Base-by-base conservation (phyloP, 2,888 invertebrate genomes). In the Eilema depressum region DNA sequence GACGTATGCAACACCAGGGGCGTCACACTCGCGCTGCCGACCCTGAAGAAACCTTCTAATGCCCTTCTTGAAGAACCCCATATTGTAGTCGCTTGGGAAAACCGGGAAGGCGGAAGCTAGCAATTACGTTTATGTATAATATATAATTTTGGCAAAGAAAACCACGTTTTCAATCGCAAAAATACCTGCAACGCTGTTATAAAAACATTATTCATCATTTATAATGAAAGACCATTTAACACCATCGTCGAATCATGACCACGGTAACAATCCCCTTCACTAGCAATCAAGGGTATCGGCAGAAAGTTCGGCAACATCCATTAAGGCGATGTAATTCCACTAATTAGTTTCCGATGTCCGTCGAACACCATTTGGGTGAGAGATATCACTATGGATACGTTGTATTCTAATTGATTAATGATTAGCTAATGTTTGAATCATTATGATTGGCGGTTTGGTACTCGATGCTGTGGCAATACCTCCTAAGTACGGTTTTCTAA, bases 281-380 rank as follows among this genome's bases (percentile, higher is more conserved):
- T 37, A 30, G 60, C 47, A 66, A 70, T 70, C 68, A 66, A 20
- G 28, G 53, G 65, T 71, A 69, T 23, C 28, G 26, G 60, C 25
- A 65, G 62, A 61, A 68, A 73, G 4, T 73, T 69, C 25, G 56
- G 60, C 12, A 64, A 63, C 26, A 60, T 37, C 41, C 56, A 73
- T 68, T 66, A 68, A 59, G 33, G 26, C 26, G 30, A 30, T 62
- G 68, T 75, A 57, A 74, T 73, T 64, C 12, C 68, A 23, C 68
- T 71, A 77, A 78, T 80, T 77, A 74, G 70, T 74, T 75, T 75
- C 57, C 70, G 25, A 78, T 76, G 73, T 72, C 75, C 68, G 65
- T 73, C 56, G 57, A 68, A 72, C 59, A 53, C 65, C 69, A 70
- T 73, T 74, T 63, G 59, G 33, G 33, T 23, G 53, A 57, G 20